Evolutionary conservation across 35 echinoderm and acorn worm genomes (phyloP).

Genomic region (Apostichopus japonicus): DNA sequence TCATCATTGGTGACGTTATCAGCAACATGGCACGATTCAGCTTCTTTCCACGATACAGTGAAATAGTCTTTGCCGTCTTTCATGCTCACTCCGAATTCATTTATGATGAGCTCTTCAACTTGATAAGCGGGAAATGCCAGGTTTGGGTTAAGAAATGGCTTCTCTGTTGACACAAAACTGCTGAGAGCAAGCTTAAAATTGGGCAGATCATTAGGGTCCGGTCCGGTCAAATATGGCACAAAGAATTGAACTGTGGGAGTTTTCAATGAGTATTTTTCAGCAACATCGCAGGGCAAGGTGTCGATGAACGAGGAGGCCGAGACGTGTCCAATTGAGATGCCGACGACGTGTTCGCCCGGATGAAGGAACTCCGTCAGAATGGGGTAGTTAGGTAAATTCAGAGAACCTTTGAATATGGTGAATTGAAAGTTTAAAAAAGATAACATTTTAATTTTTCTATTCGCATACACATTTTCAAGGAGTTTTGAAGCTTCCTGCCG

Average conservation of each 20-base stretch:
- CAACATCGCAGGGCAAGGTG: neutral
- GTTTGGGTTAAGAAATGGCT: constrained; percentile 15
- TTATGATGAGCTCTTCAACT: neutral
- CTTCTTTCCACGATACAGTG: neutral
- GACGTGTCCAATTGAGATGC: neutral
- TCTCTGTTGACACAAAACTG: neutral
- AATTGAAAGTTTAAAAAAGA: too few relatives aligned
- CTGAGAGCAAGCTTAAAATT: neutral
- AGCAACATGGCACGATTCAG: neutral
- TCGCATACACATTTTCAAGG: too few relatives aligned
- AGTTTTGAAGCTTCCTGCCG: too few relatives aligned
- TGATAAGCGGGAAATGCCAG: neutral
- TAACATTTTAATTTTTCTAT: too few relatives aligned
- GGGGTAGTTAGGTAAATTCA: neutral
- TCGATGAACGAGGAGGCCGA: neutral
- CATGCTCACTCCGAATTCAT: neutral
- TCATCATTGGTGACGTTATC: neutral
- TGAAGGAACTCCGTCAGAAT: neutral
- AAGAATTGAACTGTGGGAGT: neutral
- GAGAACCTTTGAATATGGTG: neutral
- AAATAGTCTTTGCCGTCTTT: neutral
- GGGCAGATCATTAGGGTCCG: neutral
- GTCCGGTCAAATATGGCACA: neutral
- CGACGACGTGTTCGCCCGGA: neutral
- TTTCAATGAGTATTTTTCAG: neutral